Evolutionary conservation across 2,888 invertebrate genomes (phyloP), one percentile per base, ranked within the genome.

Genomic region (Acrocyrtus sp.): DNA sequence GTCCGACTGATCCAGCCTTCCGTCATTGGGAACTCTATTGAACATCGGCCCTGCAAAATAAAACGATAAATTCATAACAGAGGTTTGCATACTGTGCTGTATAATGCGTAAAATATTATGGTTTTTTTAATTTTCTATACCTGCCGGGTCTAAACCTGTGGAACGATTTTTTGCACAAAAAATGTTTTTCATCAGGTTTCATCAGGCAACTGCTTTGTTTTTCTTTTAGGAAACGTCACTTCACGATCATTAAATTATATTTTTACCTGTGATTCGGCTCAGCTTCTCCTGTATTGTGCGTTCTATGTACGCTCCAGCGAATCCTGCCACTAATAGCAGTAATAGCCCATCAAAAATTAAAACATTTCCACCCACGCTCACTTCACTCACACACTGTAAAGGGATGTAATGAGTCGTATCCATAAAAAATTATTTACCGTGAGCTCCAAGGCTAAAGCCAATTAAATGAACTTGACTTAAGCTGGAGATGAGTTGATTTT

Each of bases 141-240:
- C 79, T 1, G 83, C 83, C 6, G 83, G 83, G 70, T 83, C 83
- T 24, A 83, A 74, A 3, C 83, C 83, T 82, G n/a, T 41, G 15
- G 2, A 48, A 19, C 12, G 5, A 21, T 21, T 5, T 3, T 48
- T 26, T 19, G 21, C 10, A 24, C 22, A 48, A 12, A 26, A 29
- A 22, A 22, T 15, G 15, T 19, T 24, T 12, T 51, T 3, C n/a
- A 29, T 29, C 12, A 45, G 17, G 8, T 47, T 50, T 2, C 5
- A 24, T 10, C 12, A 50, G 26, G 12, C 15, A 3, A n/a, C 10
- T 5, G 17, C 17, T 5, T 15, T 45, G n/a, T 5, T 45, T 4
- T 10, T 12, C 6, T 45, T 5, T 45, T 5, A 45, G n/a, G n/a
- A n/a, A n/a, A n/a, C n/a, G n/a, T n/a, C n/a, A n/a, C n/a, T n/a